phyloP scores from a whole-genome alignment of 2,888 invertebrate species.

The Campoplex nolae region DNA sequence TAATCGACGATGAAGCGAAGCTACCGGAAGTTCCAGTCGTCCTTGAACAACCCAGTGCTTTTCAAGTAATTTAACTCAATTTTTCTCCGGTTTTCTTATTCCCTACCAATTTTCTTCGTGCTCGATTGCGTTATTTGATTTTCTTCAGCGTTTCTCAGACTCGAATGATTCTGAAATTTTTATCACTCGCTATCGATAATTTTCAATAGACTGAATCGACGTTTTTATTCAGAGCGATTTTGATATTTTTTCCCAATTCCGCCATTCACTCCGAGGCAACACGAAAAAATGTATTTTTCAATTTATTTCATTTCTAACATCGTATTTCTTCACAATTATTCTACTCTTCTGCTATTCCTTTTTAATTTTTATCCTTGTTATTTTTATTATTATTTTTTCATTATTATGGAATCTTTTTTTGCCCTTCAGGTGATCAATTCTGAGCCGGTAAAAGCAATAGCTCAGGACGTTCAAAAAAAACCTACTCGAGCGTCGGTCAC shows the following conservation, averaged over 20 bases:
- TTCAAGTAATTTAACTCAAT: slow-evolving; percentile 50
- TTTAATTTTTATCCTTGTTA: no score
- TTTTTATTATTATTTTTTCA: background rate
- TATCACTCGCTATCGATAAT: no score
- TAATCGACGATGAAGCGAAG: slow-evolving; percentile 11
- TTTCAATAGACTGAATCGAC: no score
- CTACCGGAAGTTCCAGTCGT: slow-evolving; percentile 17
- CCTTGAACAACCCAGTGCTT: slow-evolving; percentile 44
- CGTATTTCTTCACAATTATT: background rate
- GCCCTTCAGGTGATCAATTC: background rate
- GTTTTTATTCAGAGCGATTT: no score
- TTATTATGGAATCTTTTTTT: background rate
- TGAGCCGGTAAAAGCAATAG: slow-evolving; percentile 13
- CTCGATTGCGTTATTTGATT: background rate
- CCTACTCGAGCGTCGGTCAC: slow-evolving; percentile 38
- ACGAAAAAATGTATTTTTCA: no score
- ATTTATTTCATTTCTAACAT: no score
- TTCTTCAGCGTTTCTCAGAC: background rate
- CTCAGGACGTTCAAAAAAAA: slow-evolving; percentile 61
- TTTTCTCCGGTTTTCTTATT: background rate
- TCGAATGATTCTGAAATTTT: no score
- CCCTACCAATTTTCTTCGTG: background rate
- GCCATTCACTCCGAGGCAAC: no score
- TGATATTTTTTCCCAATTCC: no score
- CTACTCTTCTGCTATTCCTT: no score